Evolutionary conservation across 2,113 vertebrate genomes (phyloP).

Genomic region (Kryptolebias marmoratus): DNA sequence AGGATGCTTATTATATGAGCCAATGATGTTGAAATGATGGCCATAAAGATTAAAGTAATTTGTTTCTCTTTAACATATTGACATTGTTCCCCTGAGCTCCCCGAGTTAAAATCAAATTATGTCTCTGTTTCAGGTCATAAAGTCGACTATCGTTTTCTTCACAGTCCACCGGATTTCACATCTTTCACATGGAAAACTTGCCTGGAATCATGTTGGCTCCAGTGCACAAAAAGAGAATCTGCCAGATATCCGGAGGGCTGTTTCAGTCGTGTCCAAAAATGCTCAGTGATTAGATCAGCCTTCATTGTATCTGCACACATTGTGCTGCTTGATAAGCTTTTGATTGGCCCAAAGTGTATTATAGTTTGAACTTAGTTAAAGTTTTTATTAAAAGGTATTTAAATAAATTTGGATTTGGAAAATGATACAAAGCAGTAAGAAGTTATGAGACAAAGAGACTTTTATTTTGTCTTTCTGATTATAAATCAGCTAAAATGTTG

Average conservation of each 20-base stretch:
- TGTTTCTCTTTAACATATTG: conserved; percentile 6
- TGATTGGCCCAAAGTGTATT: conserved; percentile 13
- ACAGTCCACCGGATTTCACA: not conserved
- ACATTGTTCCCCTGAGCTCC: conserved; percentile 2
- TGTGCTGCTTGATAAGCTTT: conserved; percentile 28
- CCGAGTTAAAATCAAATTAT: conserved; percentile 16
- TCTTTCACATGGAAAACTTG: conserved; percentile 23
- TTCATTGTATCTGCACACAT: not conserved
- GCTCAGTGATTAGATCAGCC: not conserved
- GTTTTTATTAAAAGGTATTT: conserved; percentile 25
- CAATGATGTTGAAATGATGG: not conserved
- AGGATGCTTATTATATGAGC: not conserved
- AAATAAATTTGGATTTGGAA: not conserved
- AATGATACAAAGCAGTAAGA: too few relatives aligned
- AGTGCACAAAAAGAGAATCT: not conserved
- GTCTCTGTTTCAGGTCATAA: conserved; percentile 6
- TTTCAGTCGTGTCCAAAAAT: conserved; percentile 5
- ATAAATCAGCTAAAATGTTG: conserved; percentile 18
- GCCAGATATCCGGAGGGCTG: not conserved
- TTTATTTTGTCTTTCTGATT: not conserved
- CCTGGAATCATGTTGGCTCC: not conserved
- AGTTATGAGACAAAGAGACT: not conserved
- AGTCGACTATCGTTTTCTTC: not conserved
- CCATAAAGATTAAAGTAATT: conserved; percentile 12
- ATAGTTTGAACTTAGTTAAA: conserved; percentile 29